Evolutionary conservation across 92 coral and sea anemone genomes (phyloP).

Genomic region (Pocillopora meandrina): DNA sequence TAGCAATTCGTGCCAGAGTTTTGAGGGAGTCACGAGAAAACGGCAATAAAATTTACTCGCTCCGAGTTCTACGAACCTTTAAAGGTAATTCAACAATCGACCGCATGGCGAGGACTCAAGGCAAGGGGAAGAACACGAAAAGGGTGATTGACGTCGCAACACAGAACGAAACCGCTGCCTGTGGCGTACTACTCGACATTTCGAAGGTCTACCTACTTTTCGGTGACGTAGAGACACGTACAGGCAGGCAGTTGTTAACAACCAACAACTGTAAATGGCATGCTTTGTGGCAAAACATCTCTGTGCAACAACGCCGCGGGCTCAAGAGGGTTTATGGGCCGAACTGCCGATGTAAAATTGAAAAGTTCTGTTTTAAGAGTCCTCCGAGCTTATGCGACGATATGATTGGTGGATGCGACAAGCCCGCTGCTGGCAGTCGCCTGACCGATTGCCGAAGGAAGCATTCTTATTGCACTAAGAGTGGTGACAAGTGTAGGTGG

Average conservation of each 20-base stretch:
- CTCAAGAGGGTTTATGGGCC: constrained; percentile 55
- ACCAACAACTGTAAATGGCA: constrained; percentile 55
- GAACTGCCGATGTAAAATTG: constrained; percentile 64
- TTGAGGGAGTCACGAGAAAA: background rate
- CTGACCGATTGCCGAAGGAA: background rate
- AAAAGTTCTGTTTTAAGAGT: background rate
- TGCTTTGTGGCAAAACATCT: constrained; percentile 47
- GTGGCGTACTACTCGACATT: constrained; percentile 49
- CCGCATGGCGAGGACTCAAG: background rate
- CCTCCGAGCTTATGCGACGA: constrained; percentile 9
- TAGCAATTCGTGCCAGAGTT: constrained; percentile 22
- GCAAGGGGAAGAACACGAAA: background rate
- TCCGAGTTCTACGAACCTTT: background rate
- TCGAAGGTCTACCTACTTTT: constrained; percentile 56
- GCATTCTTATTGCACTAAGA: constrained; percentile 4
- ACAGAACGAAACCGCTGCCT: background rate
- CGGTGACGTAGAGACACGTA: constrained; percentile 36
- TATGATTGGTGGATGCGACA: constrained; percentile 11
- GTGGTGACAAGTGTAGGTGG: constrained; percentile 21
- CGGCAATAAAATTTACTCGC: background rate
- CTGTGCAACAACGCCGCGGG: constrained; percentile 56
- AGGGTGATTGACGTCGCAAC: constrained; percentile 4
- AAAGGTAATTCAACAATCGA: constrained; percentile 2
- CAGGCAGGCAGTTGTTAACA: constrained; percentile 36
- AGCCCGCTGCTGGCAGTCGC: background rate